These are phyloP conservation scores for Halcyon smyrnensis DNA, from an alignment of 2,797 vertebrate species.

Conservation along the genomic window DNA sequence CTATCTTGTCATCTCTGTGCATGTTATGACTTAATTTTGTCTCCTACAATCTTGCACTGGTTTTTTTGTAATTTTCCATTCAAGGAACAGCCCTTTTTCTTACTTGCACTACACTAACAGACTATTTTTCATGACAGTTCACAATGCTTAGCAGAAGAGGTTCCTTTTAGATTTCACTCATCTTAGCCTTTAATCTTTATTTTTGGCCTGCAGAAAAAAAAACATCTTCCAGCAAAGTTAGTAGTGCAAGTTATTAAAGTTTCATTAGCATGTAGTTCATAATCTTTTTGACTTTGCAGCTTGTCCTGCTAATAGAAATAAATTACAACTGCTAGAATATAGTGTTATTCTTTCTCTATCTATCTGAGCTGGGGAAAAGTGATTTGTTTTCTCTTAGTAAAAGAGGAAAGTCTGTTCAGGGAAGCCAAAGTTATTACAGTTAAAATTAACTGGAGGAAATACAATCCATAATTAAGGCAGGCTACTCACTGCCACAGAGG, in stretches of 20 bases:
- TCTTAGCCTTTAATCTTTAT: slow-evolving; percentile 1
- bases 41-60: not conserved
- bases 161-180: not conserved
- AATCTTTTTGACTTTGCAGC: not conserved
- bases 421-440: slow-evolving; percentile 14
- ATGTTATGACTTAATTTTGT: not conserved
- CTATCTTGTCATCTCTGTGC: not conserved
- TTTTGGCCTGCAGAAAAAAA: not conserved
- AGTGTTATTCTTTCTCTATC: not conserved
- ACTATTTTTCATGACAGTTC: not conserved
- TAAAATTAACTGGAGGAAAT: slow-evolving; percentile 32
- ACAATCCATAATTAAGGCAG: slow-evolving; percentile 16
- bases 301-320: not conserved
- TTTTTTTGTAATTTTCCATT: not conserved
- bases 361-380: not conserved
- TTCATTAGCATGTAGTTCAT: not conserved
- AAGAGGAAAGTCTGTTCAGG: not conserved
- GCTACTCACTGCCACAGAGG: not conserved
- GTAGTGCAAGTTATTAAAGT: slow-evolving; percentile 6
- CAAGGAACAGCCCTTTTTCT: not conserved
- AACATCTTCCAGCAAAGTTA: not conserved
- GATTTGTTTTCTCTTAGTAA: not conserved
- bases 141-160: not conserved
- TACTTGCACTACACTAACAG: not conserved
- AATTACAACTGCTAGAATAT: not conserved